A percentile compares a stretch with the other conserved stretches of the same genome.
Conservation (phyloP, 2,888 invertebrate genomes). For the Unio pictorum region DNA sequence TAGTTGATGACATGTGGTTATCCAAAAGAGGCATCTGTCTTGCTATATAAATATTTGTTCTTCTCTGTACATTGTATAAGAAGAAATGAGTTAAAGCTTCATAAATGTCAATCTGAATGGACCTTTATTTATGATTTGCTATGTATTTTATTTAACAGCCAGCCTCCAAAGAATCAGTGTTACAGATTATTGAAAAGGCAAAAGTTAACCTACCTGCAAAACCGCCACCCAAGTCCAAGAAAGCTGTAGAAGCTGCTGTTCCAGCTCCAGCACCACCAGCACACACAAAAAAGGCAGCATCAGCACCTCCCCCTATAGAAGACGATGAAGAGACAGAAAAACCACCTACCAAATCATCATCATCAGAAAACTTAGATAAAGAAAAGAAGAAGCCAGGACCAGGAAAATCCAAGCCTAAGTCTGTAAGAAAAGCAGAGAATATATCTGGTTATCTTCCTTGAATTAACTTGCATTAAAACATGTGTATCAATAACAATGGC, state of each 20-base stretch:
- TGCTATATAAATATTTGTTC: background rate
- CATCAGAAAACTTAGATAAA: constrained; percentile 31
- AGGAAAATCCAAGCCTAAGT: constrained; percentile 38
- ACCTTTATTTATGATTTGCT: background rate
- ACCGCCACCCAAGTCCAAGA: constrained; percentile 49
- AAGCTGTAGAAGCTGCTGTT: constrained; percentile 37
- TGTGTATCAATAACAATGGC: too few relatives aligned
- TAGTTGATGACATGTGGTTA: too few relatives aligned
- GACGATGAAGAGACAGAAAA: constrained; percentile 44
- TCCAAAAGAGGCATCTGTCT: too few relatives aligned
- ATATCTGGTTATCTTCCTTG: too few relatives aligned
- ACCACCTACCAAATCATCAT: constrained; percentile 35
- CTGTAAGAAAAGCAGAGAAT: constrained; percentile 23
- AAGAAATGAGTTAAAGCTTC: background rate
- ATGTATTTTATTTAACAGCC: constrained; percentile 61
- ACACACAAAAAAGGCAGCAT: constrained; percentile 25
- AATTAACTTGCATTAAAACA: too few relatives aligned
- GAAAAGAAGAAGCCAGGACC: constrained; percentile 25
- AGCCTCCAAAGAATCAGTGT: constrained; percentile 76
- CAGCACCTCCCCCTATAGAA: constrained; percentile 23
- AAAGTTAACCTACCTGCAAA: constrained; percentile 88
- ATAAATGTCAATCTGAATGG: background rate
- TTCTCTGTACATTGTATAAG: background rate
- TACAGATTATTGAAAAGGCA: constrained; percentile 87
- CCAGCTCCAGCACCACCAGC: constrained; percentile 17